Evolutionary conservation across 2,888 invertebrate genomes (phyloP), one percentile per base, ranked within the genome.

Genomic region (Alcis repandata): DNA sequence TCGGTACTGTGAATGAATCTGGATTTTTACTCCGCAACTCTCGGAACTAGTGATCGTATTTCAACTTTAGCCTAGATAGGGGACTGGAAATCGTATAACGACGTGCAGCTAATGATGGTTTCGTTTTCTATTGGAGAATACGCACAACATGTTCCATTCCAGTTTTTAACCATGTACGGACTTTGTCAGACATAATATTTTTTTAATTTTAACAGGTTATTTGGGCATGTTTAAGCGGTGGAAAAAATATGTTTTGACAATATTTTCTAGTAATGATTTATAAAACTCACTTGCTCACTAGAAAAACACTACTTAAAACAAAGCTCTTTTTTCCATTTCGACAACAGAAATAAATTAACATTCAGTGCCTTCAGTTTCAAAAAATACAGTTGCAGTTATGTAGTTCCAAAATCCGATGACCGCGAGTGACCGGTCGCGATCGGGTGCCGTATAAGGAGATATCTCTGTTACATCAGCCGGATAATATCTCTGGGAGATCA

Each of bases 1-100:
- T 84, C 78, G 73, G 74, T 74, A 75, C 76, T 76, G 78, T 76
- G 76, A 79, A 80, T 82, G 79, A 43, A 56, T 79, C 69, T 71
- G 73, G 72, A 71, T 72, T 80, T 74, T 78, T 77, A 79, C 74
- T 76, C 70, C 63, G 76, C 76, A 72, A 75, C 75, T 74, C 74
- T 69, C 51, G 38, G 20, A 49, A 32, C 32, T 33, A 22, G 48
- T 20, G 58, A 63, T 61, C 58, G 53, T 43, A 62, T 65, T 63
- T 57, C 49, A 61, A 63, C 57, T 65, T 52, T 58, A 46, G 40
- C 60, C 58, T 58, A 61, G 36, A 61, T 56, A 48, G 19, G 36
- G 32, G 59, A 51, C 66, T 68, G 67, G 61, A 65, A 70, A 57
- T 67, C 64, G 40, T 63, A 20, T 13, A 59, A 51, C 45, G 43